Base-by-base conservation (phyloP, 2,888 invertebrate genomes). In the Willowsia nigromaculata region DNA sequence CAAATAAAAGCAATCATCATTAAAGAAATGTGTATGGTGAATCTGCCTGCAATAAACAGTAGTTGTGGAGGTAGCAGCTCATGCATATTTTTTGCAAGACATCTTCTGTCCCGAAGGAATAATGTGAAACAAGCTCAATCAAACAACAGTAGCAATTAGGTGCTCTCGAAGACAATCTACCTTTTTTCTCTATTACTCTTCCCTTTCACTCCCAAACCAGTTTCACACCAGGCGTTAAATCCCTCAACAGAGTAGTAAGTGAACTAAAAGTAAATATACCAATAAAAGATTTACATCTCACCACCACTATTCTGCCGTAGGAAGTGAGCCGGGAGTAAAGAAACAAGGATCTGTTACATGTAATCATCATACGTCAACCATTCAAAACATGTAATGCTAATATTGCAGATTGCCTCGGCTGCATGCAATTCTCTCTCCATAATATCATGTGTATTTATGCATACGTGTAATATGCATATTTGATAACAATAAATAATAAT, bases 131-230 rank as follows among this genome's bases (percentile, higher is more conserved):
- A 62, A 83, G 89, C 89, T 90, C 82, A 89, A 86, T 86, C 82
- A 90, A 85, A 68, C 80, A 82, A 80, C 86, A 90, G 89, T 90
- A 90, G 89, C 89, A 90, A 90, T 90, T 90, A 90, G 82, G 78
- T 90, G 65, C 82, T 86, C 86, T 86, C 82, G 53, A 85, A 82
- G 65, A 62, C 85, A 62, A 90, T 90, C 76, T 86, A 82, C 76
- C 82, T 83, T 90, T 80, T 80, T 65, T 27, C 78, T 33, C 68
- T 22, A 50, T 33, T 76, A 65, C 18, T n/a, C 43, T 85, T 78
- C 33, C 18, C 68, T 74, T 82, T 83, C 47, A 40, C 37, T 78
- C 30, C 71, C 22, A 90, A 90, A 90, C 89, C 89, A 83, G 89
- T 90, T 90, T 90, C 85, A 62, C 85, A 86, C 82, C 82, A 86